Evolutionary conservation across 2,797 vertebrate genomes (phyloP).

Genomic region (Mormyrus proboscirostris): DNA sequence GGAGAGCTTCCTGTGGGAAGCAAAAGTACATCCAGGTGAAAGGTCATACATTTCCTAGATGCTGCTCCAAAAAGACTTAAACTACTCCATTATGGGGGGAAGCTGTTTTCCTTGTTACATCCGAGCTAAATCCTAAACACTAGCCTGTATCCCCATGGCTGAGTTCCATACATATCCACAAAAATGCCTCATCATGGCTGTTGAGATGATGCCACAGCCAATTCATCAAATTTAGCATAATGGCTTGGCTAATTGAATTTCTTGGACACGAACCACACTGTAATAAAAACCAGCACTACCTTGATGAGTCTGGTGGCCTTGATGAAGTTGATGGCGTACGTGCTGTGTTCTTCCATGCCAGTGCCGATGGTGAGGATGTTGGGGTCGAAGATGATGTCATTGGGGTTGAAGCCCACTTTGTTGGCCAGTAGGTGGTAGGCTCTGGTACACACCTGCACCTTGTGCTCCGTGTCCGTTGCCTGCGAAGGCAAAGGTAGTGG

Average conservation of each 20-base stretch:
- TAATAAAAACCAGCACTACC: slow-evolving; percentile 50
- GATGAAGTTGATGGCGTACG: slow-evolving; percentile 85
- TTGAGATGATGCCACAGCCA: not conserved
- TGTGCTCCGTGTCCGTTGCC: slow-evolving; percentile 81
- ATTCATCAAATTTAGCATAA: not conserved
- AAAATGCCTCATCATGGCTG: not conserved
- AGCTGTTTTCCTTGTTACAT: not conserved
- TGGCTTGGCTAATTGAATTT: not conserved
- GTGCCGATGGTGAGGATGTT: slow-evolving; percentile 97
- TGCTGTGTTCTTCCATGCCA: slow-evolving; percentile 90
- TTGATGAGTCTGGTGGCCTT: slow-evolving; percentile 79
- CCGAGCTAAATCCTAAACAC: not conserved
- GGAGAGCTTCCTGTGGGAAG: slow-evolving; percentile 69
- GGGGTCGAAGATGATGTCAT: slow-evolving; percentile 96
- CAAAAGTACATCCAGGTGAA: no score
- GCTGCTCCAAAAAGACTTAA: not conserved
- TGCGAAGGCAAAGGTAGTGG: slow-evolving; percentile 35
- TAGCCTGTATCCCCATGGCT: not conserved
- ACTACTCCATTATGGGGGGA: not conserved
- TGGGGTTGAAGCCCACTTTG: slow-evolving; percentile 76
- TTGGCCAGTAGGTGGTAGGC: slow-evolving; percentile 77
- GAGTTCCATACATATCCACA: not conserved
- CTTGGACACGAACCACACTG: not conserved
- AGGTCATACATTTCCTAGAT: not conserved
- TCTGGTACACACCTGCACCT: slow-evolving; percentile 79